Evolutionary conservation across 2,797 vertebrate species (phyloP), one percentile per base, ranked within the genome.

Genomic region (Gadopsis marmoratus): DNA sequence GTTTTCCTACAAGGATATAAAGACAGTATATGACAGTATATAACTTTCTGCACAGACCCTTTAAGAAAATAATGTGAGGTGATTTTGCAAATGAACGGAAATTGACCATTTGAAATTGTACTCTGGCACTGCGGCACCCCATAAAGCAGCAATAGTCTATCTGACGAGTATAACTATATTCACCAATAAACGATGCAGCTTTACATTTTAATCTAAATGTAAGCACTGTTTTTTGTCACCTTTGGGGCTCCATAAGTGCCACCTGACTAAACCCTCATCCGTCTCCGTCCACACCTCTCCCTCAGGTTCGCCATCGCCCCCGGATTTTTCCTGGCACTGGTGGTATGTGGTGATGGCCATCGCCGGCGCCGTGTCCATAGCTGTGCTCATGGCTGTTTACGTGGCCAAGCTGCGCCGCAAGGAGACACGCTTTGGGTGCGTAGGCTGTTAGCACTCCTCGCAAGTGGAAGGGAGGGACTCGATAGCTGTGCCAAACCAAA

Each of bases 361-460:
- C 0, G 91, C 93, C 0, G 95, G 94, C 8, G 95, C 96, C 0
- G 84, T 96, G 17, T 90, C 95, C 76, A 93, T 96, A 2, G 94
- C 95, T 12, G 92, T 95, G 77, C 94, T 97, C 81, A 87, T 96
- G 92, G 93, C 94, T 31, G 88, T 97, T 69, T 97, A 97, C 67
- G 93, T 97, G 79, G 94, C 96, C 71, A 96, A 96, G 72, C 93
- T 94, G 67, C 92, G 97, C 47, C 94, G 90, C 81, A 98, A 98
- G 85, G 97, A 97, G 92, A 98, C 96, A 0, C 96, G 96, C 3
- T 98, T 97, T 0, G 97, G 97, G 97, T 98, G 89, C 88, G 97
- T 91, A 67, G 45, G 50, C 31, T 43, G 54, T 54, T 70, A 26
- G 43, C 3, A 10, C 67, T 85, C 16, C 31, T 19, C n/a, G 41